Base-by-base conservation (phyloP, 2,797 vertebrate species). In the Molossus molossus region DNA sequence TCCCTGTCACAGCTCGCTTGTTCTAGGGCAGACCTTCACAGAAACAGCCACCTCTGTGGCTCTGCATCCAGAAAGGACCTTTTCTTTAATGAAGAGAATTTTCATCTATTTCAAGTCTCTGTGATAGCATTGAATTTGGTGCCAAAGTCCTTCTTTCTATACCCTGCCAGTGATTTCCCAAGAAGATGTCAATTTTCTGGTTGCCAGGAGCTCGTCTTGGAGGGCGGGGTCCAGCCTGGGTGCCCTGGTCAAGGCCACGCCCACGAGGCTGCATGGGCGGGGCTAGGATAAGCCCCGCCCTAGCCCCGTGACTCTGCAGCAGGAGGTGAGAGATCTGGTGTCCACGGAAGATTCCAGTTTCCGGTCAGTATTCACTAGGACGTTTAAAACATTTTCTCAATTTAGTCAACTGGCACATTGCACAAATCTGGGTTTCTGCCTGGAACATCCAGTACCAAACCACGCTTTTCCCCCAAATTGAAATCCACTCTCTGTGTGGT, bases 401-500 rank as follows among this genome's bases (percentile, higher is more conserved):
- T 91, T 95, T 73, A 48, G 48, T 84, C 55, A 83, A 88, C 20
- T 67, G 53, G 33, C 25, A 53, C 45, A 65, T 65, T 90, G 73
- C 14, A n/a, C 45, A 90, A 70, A 72, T 87, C 55, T 93, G 40
- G 11, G 87, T 94, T 91, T 91, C 67, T 60, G 76, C 70, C 87
- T 64, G 75, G 93, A 94, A 96, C 86, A 95, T 90, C 77, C 33
- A 65, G 92, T 94, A 86, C 95, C 81, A 94, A 94, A 48, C 25
- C 13, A 33, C 18, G 48, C 18, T 9, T 88, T 85, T 27, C 37
- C 45, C 76, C 48, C 73, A 76, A 75, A 88, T 6, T 94, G 88
- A 92, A 95, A 97, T 97, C 91, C 96, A 89, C 3, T 91, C 94
- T 86, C 60, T 90, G 86, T 72, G n/a, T 96, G 91, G 75, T 75